Base-by-base conservation (phyloP, 2,797 vertebrate species). In the Dallia pectoralis region DNA sequence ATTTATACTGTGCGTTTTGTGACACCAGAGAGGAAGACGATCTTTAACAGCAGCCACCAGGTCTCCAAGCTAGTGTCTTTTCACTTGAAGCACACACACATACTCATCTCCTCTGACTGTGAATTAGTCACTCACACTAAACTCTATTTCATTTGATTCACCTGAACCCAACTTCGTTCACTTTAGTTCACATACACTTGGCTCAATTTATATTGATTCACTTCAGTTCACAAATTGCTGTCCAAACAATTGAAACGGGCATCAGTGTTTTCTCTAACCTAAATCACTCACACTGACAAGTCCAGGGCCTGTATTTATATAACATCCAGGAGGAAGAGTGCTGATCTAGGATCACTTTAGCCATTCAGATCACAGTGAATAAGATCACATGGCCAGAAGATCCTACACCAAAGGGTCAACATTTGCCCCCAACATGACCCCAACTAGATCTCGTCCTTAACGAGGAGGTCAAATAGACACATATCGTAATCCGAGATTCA, bases 1-100 rank as follows among this genome's bases (percentile, higher is more conserved):
- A 18, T 47, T 36, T 67, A 27, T 27, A 25, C 65, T 18, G 32
- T 56, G 12, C 62, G 29, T 69, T 53, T 47, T 76, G 61, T 71
- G 61, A 27, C 40, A 82, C 1, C 86, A 94, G 93, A 93, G 70
- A 90, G 89, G 79, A 78, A 87, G 74, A 93, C 91, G 0, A 93
- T 94, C 72, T 94, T 93, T 81, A 94, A 94, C 76, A 93, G 94
- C 87, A 94, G 93, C 53, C 93, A 93, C 0, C 86, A 93, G 32
- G 92, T 94, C 70, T 94, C 93, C 64, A 94, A 94, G 72, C 92
- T 91, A 0, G 92, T 93, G 84, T 94, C 92, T 7, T 90, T n/a
- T n/a, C n/a, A n/a, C n/a, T n/a, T n/a, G n/a, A n/a, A n/a, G n/a
- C n/a, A n/a, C n/a, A n/a, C 36, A 40, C 36, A 40, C 6, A 40